Base-by-base conservation (phyloP, 2,888 invertebrate species). In the Seira ritae region DNA sequence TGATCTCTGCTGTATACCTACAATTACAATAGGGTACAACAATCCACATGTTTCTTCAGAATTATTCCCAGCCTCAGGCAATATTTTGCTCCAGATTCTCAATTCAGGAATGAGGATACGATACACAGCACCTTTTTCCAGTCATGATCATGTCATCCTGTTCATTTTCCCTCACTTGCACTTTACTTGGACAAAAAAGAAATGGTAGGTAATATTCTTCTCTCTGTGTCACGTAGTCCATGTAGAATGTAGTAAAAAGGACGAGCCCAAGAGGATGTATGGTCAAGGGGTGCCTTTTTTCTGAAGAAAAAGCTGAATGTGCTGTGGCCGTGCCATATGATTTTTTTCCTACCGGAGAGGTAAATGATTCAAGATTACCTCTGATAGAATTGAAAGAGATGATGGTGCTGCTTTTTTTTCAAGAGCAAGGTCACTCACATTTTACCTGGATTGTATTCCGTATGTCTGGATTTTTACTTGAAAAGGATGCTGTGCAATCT, bases 351-450 rank as follows among this genome's bases (percentile, higher is more conserved):
- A 71, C 55, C 70, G 42, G 12, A 6, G 12, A 42, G 6, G 42
- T 12, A 42, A 42, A 42, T 72, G 72, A 60, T 72, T 72, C n/a
- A 6, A 46, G 15, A 17, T 15, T 20, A n/a, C 60, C 24, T 6
- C 8, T 37, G 68, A 1, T n/a, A n/a, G n/a, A n/a, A n/a, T n/a
- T n/a, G n/a, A n/a, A n/a, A n/a, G n/a, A n/a, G n/a, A n/a, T n/a
- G n/a, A n/a, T n/a, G n/a, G n/a, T n/a, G n/a, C n/a, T n/a, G n/a
- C n/a, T 46, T 70, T 31, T 31, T 31, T 74, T 74, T 46, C 80
- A 75, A 66, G 71, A 71, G 50, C 75, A 81, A 81, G 80, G 80
- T 81, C 80, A 75, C 42, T 62, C 62, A 20, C 62, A 62, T n/a
- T 62, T 62, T 62, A 20, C 23, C 3, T 19, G 46, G 50, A 55